phyloP scores from a whole-genome alignment of 2,113 vertebrate genomes.

The Holacanthus passer region DNA sequence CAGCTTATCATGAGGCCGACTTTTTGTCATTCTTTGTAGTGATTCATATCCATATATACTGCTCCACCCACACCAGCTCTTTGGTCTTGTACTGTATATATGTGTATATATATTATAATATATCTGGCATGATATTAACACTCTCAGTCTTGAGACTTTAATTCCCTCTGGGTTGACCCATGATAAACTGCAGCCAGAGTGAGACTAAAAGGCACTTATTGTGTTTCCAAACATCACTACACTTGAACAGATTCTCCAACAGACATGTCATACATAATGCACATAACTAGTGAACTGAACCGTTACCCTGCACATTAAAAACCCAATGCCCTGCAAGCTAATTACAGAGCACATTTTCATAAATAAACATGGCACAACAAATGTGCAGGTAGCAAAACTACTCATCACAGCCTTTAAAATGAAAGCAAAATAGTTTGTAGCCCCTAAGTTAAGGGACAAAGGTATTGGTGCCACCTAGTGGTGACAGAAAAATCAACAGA shows the following conservation, averaged over 20 bases:
- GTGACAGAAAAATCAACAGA: constrained; percentile 14
- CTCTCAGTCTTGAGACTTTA: not conserved
- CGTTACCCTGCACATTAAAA: not conserved
- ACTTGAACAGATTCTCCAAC: constrained; percentile 11
- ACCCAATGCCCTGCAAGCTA: not conserved
- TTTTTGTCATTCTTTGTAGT: constrained; percentile 7
- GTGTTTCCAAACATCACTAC: not conserved
- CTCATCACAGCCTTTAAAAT: constrained; percentile 47
- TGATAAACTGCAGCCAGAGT: not conserved
- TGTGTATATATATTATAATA: not conserved
- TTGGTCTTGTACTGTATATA: not conserved
- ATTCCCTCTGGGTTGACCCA: not conserved
- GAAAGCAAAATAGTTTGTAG: constrained; percentile 7
- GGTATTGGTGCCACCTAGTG: constrained; percentile 59
- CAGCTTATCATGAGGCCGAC: not conserved
- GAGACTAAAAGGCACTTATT: constrained; percentile 34
- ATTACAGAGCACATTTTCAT: not conserved
- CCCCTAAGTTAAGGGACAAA: constrained; percentile 27
- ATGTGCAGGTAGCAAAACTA: constrained; percentile 7
- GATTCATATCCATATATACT: not conserved
- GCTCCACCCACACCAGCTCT: constrained; percentile 4
- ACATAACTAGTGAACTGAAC: not conserved
- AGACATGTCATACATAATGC: not conserved
- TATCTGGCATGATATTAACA: not conserved
- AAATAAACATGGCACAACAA: constrained; percentile 16